Conservation (phyloP, 2,113 vertebrate genomes). For the Trochalopteron elliotii region DNA sequence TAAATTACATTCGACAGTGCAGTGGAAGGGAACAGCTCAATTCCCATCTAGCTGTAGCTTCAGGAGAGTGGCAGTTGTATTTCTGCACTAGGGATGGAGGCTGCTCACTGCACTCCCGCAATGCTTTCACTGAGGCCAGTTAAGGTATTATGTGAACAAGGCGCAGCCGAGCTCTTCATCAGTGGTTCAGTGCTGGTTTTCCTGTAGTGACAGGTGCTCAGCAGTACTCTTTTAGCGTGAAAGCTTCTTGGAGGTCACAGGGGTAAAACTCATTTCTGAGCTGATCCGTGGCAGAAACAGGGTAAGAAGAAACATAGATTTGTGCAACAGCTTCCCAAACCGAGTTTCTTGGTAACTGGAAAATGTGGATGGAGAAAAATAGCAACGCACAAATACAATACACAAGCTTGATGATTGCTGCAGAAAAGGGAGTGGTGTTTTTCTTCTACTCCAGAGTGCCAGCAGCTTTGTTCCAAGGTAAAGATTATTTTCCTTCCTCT, state of each 20-base stretch:
- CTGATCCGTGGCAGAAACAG: not conserved
- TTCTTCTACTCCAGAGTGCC: not conserved
- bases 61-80: not conserved
- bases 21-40: slow-evolving; percentile 45
- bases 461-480: not conserved
- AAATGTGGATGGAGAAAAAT: not conserved
- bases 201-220: not conserved
- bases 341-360: not conserved
- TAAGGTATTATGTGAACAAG: not conserved
- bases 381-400: not conserved
- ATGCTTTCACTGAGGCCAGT: not conserved
- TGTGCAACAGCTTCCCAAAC: not conserved
- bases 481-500: not conserved
- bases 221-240: not conserved
- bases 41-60: slow-evolving; percentile 7
- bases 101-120: not conserved
- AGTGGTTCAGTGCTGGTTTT: not conserved
- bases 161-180: not conserved
- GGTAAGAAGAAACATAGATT: not conserved
- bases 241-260: not conserved
- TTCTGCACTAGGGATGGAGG: not conserved
- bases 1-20: slow-evolving; percentile 53
- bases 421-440: not conserved
- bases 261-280: not conserved
- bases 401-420: not conserved